Conservation (phyloP, 2,888 invertebrate species). For the Liopterus haemorrhoidalis region DNA sequence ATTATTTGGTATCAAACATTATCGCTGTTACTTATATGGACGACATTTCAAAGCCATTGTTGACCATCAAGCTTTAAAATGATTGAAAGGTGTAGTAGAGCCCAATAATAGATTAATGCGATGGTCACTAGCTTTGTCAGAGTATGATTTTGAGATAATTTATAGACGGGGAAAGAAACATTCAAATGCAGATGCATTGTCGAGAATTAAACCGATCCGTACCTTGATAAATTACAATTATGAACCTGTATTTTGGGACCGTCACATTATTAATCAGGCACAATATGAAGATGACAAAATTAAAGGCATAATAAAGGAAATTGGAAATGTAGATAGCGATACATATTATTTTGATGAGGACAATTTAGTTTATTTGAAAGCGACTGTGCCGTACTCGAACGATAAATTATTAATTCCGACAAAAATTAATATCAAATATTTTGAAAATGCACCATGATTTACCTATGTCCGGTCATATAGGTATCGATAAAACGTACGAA, state of each 20-base stretch:
- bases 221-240: background rate
- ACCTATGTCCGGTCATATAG: slow-evolving; percentile 29
- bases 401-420: slow-evolving; percentile 2
- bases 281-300: slow-evolving; percentile 4
- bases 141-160: slow-evolving; percentile 24
- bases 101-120: slow-evolving; percentile 22
- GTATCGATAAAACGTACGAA: slow-evolving; percentile 27
- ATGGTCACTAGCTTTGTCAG: slow-evolving; percentile 24
- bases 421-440: too few species aligned
- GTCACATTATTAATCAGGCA: background rate
- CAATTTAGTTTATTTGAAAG: slow-evolving; percentile 4
- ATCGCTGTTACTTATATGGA: slow-evolving; percentile 24
- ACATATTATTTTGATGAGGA: slow-evolving; percentile 11
- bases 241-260: slow-evolving; percentile 3
- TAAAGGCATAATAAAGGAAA: background rate
- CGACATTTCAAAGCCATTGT: slow-evolving; percentile 18
- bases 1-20: slow-evolving; percentile 26
- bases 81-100: slow-evolving; percentile 22
- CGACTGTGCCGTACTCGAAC: background rate
- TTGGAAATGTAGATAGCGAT: background rate
- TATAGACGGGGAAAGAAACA: slow-evolving; percentile 25
- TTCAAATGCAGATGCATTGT: slow-evolving; percentile 24
- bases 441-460: slow-evolving; percentile 26
- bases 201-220: slow-evolving; percentile 11
- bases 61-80: slow-evolving; percentile 26